A percentile compares a stretch with the other conserved stretches of the same genome.
These are phyloP conservation scores for Grammomys surdaster DNA, from an alignment of 2,113 vertebrate species.

Conservation along the genomic window DNA sequence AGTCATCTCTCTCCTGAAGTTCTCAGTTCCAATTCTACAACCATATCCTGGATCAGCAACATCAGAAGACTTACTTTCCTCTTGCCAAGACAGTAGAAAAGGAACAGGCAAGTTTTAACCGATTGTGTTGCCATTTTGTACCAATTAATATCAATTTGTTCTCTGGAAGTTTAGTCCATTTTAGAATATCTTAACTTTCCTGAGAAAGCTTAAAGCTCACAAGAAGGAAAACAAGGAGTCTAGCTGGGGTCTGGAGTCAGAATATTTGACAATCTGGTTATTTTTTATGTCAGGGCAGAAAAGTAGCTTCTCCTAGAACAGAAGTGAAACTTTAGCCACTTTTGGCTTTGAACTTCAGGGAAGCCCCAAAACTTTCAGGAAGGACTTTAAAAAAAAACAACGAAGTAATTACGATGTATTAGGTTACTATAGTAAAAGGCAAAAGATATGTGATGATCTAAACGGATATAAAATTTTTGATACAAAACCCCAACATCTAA, in stretches of 20 bases:
- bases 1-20: neutral
- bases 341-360: slow-evolving; percentile 70
- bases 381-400: neutral
- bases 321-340: slow-evolving; percentile 68
- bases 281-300: slow-evolving; percentile 67
- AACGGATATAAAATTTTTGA: slow-evolving; percentile 26
- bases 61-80: slow-evolving; percentile 9
- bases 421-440: slow-evolving; percentile 34
- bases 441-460: slow-evolving; percentile 37
- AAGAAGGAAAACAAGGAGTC: slow-evolving; percentile 31
- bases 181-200: slow-evolving; percentile 2
- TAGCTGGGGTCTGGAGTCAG: neutral
- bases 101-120: neutral
- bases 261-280: slow-evolving; percentile 44
- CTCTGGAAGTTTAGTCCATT: slow-evolving; percentile 30
- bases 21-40: neutral
- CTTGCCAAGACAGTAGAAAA: neutral
- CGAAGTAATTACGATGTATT: slow-evolving; percentile 10
- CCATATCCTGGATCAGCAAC: slow-evolving; percentile 3
- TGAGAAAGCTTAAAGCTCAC: slow-evolving; percentile 13
- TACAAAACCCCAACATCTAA: slow-evolving; percentile 35
- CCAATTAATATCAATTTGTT: neutral
- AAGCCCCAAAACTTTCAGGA: slow-evolving; percentile 72
- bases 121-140: slow-evolving; percentile 31
- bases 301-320: slow-evolving; percentile 58